These are phyloP conservation scores for Odontophorus gujanensis DNA, from an alignment of 2,113 vertebrate species.

Conservation along the genomic window DNA sequence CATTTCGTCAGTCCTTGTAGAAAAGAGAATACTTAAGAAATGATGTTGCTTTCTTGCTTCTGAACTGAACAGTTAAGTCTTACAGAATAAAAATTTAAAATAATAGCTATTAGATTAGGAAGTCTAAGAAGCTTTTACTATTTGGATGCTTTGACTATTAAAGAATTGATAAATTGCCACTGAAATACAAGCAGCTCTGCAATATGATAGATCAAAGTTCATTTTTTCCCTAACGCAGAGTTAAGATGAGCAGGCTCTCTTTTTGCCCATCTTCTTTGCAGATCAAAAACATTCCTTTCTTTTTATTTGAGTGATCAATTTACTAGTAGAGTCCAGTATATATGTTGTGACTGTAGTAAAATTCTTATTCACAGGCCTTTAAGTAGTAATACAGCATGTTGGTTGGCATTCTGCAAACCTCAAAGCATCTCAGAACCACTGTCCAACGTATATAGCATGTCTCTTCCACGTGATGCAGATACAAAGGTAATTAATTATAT, in stretches of 20 bases:
- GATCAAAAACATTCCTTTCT: constrained; percentile 49
- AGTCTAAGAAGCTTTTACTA: constrained; percentile 34
- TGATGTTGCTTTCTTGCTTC: background rate
- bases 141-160: constrained; percentile 52
- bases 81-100: background rate
- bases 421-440: background rate
- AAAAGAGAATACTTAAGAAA: background rate
- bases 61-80: background rate
- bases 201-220: constrained; percentile 59
- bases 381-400: background rate
- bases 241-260: constrained; percentile 26
- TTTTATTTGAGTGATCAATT: constrained; percentile 57
- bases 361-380: constrained; percentile 6
- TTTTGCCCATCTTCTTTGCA: constrained; percentile 27
- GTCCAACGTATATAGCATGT: background rate
- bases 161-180: constrained; percentile 50
- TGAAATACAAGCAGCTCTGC: constrained; percentile 48
- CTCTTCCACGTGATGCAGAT: background rate
- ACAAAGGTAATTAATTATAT: background rate
- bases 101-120: background rate
- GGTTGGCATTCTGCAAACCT: background rate
- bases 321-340: background rate
- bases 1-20: background rate
- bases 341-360: constrained; percentile 30
- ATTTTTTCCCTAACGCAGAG: constrained; percentile 33